A percentile compares a stretch with the other conserved stretches of the same genome.
These are phyloP conservation scores for Drosophila maculinotata DNA, from an alignment of 2,888 invertebrate genomes.

Conservation along the genomic window DNA sequence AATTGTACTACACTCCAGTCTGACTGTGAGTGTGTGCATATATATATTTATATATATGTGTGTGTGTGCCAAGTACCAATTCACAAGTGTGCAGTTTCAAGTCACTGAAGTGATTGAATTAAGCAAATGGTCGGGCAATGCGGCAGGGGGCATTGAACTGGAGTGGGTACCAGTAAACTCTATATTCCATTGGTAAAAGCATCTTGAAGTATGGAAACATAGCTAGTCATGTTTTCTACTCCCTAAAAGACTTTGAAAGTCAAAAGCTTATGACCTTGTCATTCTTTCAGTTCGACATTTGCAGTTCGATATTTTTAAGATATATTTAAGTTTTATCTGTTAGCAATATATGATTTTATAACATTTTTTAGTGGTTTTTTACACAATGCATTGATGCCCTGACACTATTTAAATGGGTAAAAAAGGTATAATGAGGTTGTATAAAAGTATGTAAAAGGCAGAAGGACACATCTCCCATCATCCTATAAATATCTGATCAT, in stretches of 20 bases:
- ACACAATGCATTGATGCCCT: no score
- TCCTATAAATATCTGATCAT: no score
- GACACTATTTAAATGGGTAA: no score
- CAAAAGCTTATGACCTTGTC: not conserved
- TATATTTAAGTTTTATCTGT: no score
- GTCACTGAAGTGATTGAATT: conserved; percentile 74
- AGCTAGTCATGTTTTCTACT: conserved; percentile 1
- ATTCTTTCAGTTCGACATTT: no score
- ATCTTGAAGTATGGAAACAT: not conserved
- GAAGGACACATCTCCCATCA: no score
- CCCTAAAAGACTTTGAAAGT: not conserved
- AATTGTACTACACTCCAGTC: conserved; percentile 40
- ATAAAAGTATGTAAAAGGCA: no score
- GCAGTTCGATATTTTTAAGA: no score
- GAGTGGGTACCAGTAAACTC: conserved; percentile 5
- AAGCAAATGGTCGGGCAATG: conserved; percentile 66
- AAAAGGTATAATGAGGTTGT: no score
- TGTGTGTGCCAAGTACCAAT: conserved; percentile 31
- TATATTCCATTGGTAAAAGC: conserved; percentile 1
- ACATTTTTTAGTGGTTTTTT: no score
- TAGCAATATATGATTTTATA: no score
- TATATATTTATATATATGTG: no score
- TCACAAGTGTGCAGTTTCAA: conserved; percentile 67
- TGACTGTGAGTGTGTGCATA: conserved; percentile 10
- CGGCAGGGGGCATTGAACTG: conserved; percentile 23